Percentiles rank a stretch among this genome's conserved stretches.
These are phyloP conservation scores for Condylostylus longicornis DNA, from an alignment of 1,140 invertebrate species.

Conservation along the genomic window DNA sequence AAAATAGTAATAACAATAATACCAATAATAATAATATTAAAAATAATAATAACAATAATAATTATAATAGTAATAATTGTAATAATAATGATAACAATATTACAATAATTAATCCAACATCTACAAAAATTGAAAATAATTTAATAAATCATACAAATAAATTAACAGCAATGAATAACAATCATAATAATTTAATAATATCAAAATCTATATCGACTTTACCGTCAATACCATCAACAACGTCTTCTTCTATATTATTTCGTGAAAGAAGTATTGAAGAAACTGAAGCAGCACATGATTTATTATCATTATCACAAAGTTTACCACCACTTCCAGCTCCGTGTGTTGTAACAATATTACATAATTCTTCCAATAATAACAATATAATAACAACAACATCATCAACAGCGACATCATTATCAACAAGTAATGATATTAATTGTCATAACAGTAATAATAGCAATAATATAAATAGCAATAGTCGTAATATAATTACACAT, in stretches of 20 bases:
- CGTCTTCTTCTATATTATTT: conserved; percentile 33
- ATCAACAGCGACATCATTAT: not conserved
- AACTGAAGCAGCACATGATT: conserved; percentile 69
- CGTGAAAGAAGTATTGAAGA: conserved; percentile 55
- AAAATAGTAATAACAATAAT: too few relatives aligned
- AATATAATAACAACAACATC: conserved; percentile 15
- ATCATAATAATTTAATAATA: not conserved
- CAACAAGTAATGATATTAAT: not conserved
- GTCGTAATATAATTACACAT: too few relatives aligned
- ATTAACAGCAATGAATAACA: too few relatives aligned
- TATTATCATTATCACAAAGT: conserved; percentile 66
- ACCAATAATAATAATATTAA: too few relatives aligned
- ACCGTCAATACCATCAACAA: conserved; percentile 28
- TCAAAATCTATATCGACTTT: conserved; percentile 10
- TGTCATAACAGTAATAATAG: not conserved
- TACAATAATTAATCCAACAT: too few relatives aligned
- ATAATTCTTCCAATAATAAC: conserved; percentile 13
- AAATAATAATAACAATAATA: too few relatives aligned
- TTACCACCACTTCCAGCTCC: conserved; percentile 56
- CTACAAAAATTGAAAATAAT: too few relatives aligned
- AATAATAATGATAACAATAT: too few relatives aligned
- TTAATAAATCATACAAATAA: too few relatives aligned
- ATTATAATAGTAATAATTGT: too few relatives aligned
- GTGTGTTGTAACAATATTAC: conserved; percentile 41
- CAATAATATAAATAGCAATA: too few relatives aligned